Evolutionary conservation across 2,113 vertebrate genomes (phyloP).

Genomic region (Chionomys nivalis): DNA sequence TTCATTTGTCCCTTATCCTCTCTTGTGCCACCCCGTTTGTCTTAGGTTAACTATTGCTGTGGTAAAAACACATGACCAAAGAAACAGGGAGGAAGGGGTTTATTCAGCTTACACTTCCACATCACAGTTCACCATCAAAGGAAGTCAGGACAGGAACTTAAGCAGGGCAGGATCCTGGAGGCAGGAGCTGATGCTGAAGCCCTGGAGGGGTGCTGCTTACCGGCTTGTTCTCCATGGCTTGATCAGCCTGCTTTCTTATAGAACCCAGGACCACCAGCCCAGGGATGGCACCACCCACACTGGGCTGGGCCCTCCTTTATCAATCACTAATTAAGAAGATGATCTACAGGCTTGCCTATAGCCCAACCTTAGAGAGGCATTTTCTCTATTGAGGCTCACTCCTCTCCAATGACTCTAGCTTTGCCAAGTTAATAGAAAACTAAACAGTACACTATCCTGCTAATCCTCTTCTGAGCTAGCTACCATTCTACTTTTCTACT

Average conservation of each 20-base stretch:
- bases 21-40: not conserved
- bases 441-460: not conserved
- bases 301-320: not conserved
- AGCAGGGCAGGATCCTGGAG: not conserved
- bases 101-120: not conserved
- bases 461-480: not conserved
- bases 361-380: not conserved
- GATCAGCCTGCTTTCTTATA: not conserved
- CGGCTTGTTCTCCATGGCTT: not conserved
- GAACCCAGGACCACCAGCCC: not conserved
- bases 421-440: not conserved
- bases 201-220: not conserved
- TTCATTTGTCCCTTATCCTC: no score
- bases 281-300: not conserved
- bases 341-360: not conserved
- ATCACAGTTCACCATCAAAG: not conserved
- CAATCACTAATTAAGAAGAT: not conserved
- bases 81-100: not conserved
- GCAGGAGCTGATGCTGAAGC: not conserved
- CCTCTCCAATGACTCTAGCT: not conserved
- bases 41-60: not conserved
- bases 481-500: not conserved
- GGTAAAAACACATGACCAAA: not conserved
- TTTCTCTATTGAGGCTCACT: not conserved
- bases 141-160: not conserved